These are phyloP conservation scores for Tryphoninae sp. DNA, from an alignment of 2,888 invertebrate genomes.

Conservation along the genomic window DNA sequence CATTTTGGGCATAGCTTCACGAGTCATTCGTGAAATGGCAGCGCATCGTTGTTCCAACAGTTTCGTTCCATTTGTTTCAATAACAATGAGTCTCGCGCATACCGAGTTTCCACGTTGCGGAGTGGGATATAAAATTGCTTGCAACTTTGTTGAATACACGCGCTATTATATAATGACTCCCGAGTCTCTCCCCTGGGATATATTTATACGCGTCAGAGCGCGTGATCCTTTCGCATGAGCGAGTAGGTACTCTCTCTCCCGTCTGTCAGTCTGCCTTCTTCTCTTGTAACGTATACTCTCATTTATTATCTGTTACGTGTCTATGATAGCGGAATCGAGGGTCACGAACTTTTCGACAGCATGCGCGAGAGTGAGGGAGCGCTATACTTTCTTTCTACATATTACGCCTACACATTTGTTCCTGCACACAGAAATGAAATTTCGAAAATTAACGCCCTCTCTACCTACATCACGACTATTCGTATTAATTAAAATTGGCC, in stretches of 20 bases:
- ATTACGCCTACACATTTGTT: not conserved
- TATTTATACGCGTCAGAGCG: not conserved
- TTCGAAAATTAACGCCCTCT: not conserved
- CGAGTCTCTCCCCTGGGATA: slow-evolving; percentile 24
- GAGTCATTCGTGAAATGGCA: not conserved
- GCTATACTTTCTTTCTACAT: not conserved
- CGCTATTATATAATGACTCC: slow-evolving; percentile 35
- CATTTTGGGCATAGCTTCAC: not conserved
- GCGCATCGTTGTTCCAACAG: not conserved
- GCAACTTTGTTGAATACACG: slow-evolving; percentile 27
- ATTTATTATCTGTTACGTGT: not conserved
- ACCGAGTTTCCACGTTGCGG: not conserved
- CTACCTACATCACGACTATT: not conserved
- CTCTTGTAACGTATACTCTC: not conserved
- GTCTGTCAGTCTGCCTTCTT: not conserved
- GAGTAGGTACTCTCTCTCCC: not conserved
- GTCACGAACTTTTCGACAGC: slow-evolving; percentile 15
- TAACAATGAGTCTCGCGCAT: slow-evolving; percentile 1
- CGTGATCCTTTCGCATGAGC: slow-evolving; percentile 33
- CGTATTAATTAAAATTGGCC: slow-evolving; percentile 22
- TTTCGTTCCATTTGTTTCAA: not conserved
- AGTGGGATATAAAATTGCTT: not conserved
- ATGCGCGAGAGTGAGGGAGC: not conserved
- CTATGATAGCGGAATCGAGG: not conserved
- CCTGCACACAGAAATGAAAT: slow-evolving; percentile 10